These are phyloP conservation scores for Tenthredo livida DNA, from an alignment of 2,888 invertebrate species.

Conservation along the genomic window DNA sequence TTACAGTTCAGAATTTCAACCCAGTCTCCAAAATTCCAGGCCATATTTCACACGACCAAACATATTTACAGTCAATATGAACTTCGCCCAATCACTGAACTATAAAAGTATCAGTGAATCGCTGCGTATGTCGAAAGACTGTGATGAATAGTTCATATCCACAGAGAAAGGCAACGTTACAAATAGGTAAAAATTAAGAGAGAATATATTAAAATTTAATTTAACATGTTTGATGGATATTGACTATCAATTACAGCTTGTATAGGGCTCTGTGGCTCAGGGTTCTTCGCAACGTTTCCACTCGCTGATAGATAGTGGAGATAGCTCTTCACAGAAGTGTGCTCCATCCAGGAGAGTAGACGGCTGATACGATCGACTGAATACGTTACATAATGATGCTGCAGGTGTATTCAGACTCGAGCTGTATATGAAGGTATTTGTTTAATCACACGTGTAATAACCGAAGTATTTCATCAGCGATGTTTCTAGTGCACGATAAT, in stretches of 20 bases:
- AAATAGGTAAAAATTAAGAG: neutral
- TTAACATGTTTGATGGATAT: neutral
- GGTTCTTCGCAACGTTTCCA: neutral
- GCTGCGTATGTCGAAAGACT: neutral
- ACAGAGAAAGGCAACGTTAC: neutral
- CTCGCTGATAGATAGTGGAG: conserved; percentile 8
- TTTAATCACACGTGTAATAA: neutral
- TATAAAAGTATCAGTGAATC: neutral
- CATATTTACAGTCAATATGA: neutral
- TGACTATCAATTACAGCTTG: neutral
- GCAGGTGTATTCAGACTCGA: neutral
- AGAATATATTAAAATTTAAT: neutral
- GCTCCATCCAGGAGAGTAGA: conserved; percentile 8
- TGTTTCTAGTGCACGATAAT: neutral
- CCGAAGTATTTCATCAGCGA: neutral
- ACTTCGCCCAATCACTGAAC: neutral
- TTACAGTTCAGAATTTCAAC: no score
- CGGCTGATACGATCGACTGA: conserved; percentile 26
- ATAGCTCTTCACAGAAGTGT: conserved; percentile 38
- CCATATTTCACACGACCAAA: neutral
- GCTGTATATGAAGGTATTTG: neutral
- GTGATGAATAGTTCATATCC: neutral
- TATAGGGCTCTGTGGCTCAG: neutral
- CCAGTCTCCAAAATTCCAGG: neutral
- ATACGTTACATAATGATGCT: conserved; percentile 1